Conservation (phyloP, 2,113 vertebrate genomes). For the Typhlomys cinereus region DNA sequence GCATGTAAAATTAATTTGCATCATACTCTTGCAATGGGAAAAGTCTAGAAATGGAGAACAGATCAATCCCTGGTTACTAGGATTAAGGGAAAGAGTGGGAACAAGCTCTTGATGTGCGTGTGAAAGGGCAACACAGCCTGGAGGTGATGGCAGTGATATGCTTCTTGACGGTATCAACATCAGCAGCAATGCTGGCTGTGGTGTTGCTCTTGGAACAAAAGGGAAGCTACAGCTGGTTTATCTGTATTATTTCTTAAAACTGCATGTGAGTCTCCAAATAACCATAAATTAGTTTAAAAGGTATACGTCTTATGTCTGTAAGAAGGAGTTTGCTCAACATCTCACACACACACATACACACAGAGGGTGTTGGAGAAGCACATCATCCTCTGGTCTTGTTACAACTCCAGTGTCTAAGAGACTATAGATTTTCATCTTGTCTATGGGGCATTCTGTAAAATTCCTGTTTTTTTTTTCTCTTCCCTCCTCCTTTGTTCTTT, state of each 20-base stretch:
- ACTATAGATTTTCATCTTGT: neutral
- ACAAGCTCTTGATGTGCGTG: neutral
- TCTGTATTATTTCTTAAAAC: conserved; percentile 17
- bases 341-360: neutral
- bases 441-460: neutral
- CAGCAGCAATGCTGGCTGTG: neutral
- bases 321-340: neutral
- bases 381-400: neutral
- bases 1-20: neutral
- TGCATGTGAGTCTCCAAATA: neutral
- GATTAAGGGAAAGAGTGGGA: neutral
- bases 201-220: neutral
- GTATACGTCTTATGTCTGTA: neutral
- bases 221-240: neutral
- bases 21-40: neutral
- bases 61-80: neutral
- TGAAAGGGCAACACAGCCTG: neutral
- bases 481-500: neutral
- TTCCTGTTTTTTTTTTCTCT: neutral
- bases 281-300: neutral
- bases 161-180: neutral
- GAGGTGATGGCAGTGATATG: neutral
- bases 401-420: neutral
- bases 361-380: neutral
- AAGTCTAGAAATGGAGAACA: neutral